These are phyloP conservation scores for Rhinichthys klamathensis DNA, from an alignment of 2,113 vertebrate species.

Conservation along the genomic window DNA sequence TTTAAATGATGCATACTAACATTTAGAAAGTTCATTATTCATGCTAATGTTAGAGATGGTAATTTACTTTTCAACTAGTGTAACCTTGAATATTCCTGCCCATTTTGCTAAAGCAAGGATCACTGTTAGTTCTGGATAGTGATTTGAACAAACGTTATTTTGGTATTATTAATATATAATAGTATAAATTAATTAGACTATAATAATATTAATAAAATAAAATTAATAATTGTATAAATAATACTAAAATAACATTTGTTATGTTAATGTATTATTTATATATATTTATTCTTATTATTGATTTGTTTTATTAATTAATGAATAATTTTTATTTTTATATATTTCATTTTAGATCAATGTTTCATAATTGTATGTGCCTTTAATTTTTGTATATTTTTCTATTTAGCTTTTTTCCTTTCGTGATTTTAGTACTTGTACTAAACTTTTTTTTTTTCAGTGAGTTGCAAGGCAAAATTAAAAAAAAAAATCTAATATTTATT, in stretches of 20 bases:
- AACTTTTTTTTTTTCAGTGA: neutral
- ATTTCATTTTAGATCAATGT: neutral
- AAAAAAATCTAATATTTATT: no score
- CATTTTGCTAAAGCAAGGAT: slow-evolving; percentile 1
- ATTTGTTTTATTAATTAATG: neutral
- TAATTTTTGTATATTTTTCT: neutral
- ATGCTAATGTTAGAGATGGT: neutral
- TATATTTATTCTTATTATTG: no score
- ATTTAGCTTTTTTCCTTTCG: neutral
- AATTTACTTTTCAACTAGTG: neutral
- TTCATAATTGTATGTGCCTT: neutral
- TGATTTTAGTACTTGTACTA: neutral
- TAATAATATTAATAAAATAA: no score
- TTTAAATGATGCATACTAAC: neutral
- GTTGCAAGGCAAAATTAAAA: no score
- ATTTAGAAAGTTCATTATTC: neutral
- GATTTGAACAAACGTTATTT: neutral
- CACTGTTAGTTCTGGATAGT: neutral
- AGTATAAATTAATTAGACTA: no score
- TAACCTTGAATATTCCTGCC: neutral
- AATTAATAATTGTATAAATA: neutral
- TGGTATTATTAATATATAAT: neutral
- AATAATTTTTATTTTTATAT: neutral
- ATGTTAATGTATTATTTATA: neutral
- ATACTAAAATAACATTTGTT: neutral